A percentile compares a stretch with the other conserved stretches of the same genome.
Conservation (phyloP, 1,140 invertebrate species). For the Drosophila lacertosa region DNA sequence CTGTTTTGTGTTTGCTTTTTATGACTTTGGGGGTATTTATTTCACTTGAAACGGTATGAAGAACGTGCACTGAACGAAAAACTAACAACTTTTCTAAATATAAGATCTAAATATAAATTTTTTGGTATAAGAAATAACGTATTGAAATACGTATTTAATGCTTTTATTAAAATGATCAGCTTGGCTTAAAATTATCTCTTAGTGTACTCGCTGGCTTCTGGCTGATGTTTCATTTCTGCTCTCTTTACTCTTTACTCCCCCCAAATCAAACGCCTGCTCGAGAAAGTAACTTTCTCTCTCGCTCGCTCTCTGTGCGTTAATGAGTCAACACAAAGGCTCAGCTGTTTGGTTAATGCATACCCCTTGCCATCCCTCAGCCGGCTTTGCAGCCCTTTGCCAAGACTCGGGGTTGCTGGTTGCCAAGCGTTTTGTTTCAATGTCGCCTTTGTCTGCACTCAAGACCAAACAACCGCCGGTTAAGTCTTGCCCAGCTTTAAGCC, state of each 20-base stretch:
- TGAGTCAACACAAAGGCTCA: conserved; percentile 81
- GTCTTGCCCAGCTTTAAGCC: conserved; percentile 40
- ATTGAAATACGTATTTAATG: too few relatives aligned
- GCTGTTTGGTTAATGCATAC: conserved; percentile 78
- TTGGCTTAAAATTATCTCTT: not conserved
- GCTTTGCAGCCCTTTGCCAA: conserved; percentile 28
- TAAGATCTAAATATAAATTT: too few relatives aligned
- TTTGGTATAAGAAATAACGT: too few relatives aligned
- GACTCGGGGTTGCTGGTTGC: conserved; percentile 32
- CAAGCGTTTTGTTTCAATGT: conserved; percentile 47
- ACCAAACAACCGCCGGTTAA: conserved; percentile 43
- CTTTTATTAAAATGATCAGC: too few relatives aligned
- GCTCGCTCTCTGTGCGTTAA: conserved; percentile 56
- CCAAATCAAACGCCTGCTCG: conserved; percentile 1
- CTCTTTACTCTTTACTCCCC: conserved; percentile 7
- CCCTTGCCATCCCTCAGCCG: conserved; percentile 28
- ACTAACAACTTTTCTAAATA: too few relatives aligned
- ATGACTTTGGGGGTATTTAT: conserved; percentile 80
- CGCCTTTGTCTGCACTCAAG: conserved; percentile 46
- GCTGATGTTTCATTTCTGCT: conserved; percentile 76
- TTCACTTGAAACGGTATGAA: conserved; percentile 64
- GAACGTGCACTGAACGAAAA: conserved; percentile 2
- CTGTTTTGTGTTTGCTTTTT: conserved; percentile 60
- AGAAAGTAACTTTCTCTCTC: conserved; percentile 18
- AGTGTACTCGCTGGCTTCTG: conserved; percentile 36